Conservation (phyloP, 2,888 invertebrate species). For the Nipponacmea schrenckii region DNA sequence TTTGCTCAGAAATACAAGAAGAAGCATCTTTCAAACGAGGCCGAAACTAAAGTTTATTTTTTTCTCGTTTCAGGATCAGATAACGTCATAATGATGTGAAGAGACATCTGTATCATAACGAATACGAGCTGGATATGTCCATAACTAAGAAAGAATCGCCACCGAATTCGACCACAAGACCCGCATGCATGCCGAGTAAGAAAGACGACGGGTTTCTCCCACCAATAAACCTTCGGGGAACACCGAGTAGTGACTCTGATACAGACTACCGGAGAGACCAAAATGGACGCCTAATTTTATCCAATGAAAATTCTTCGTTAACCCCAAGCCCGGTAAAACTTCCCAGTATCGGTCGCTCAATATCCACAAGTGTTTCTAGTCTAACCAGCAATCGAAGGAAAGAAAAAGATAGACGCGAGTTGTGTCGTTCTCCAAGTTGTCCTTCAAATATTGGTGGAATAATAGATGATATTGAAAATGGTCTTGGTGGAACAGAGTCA, state of each 20-base stretch:
- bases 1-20: no score
- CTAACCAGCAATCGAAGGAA: background rate
- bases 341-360: background rate
- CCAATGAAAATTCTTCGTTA: conserved; percentile 4
- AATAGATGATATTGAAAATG: background rate
- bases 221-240: background rate
- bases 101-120: no score
- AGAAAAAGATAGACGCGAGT: background rate
- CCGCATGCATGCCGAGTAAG: conserved; percentile 2
- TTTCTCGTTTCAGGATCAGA: no score
- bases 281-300: background rate
- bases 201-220: conserved; percentile 4
- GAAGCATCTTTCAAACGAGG: no score
- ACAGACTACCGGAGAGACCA: background rate
- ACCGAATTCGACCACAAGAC: background rate
- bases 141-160: background rate
- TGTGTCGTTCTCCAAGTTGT: conserved; percentile 5
- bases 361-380: background rate
- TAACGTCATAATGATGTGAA: no score
- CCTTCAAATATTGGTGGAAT: background rate
- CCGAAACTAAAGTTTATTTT: no score
- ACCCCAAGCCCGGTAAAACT: background rate
- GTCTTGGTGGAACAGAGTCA: background rate
- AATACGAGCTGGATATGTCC: background rate
- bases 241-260: background rate